Conservation (phyloP, 1,140 invertebrate genomes). For the Zaprionus capensis region DNA sequence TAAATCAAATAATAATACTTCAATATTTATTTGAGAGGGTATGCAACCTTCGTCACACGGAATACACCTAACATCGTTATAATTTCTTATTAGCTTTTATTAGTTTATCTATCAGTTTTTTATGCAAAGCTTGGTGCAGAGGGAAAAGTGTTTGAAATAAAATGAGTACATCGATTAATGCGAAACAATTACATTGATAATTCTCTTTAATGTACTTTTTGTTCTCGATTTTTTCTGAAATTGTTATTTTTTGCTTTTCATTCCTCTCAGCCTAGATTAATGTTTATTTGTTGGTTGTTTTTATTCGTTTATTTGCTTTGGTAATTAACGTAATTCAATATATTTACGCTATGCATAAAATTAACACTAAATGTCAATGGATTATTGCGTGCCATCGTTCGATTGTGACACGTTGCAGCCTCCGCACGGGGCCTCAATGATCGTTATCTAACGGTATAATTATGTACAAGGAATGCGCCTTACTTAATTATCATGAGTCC, state of each 20-base stretch:
- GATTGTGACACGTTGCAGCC: slow-evolving; percentile 18
- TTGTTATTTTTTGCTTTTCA: neutral
- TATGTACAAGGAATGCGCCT: slow-evolving; percentile 40
- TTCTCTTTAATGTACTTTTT: slow-evolving; percentile 29
- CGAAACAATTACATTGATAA: slow-evolving; percentile 56
- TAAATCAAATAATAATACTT: neutral
- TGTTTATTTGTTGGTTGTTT: slow-evolving; percentile 15
- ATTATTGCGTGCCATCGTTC: slow-evolving; percentile 36
- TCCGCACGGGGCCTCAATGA: slow-evolving; percentile 13
- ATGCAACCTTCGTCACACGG: neutral
- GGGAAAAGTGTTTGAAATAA: slow-evolving; percentile 34
- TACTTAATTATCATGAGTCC: slow-evolving; percentile 70
- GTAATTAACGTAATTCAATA: slow-evolving; percentile 52
- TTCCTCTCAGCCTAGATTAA: slow-evolving; percentile 22
- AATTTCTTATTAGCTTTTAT: slow-evolving; percentile 18
- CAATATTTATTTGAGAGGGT: neutral
- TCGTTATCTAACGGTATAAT: slow-evolving; percentile 42
- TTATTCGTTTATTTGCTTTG: slow-evolving; percentile 33
- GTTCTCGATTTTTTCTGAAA: neutral
- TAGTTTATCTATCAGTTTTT: slow-evolving; percentile 10
- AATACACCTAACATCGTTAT: slow-evolving; percentile 12
- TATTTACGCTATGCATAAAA: slow-evolving; percentile 75
- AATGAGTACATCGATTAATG: slow-evolving; percentile 45
- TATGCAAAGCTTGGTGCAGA: slow-evolving; percentile 22
- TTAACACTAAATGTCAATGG: slow-evolving; percentile 61